phyloP scores from a whole-genome alignment of 2,113 vertebrate genomes.

The Ceratotherium simum region DNA sequence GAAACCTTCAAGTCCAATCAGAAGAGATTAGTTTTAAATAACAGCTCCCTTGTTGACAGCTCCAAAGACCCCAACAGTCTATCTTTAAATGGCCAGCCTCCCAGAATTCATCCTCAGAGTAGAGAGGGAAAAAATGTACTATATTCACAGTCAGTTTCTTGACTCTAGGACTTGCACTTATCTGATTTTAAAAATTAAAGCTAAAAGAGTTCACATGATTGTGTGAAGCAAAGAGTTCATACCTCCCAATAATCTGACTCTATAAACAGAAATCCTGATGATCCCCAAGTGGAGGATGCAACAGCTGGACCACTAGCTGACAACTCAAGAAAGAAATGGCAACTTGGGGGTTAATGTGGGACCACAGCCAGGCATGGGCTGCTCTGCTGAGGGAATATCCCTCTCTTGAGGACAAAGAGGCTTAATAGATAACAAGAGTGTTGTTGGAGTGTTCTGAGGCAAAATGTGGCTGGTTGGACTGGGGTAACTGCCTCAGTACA shows the following conservation, averaged over 20 bases:
- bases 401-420: neutral
- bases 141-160: neutral
- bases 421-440: neutral
- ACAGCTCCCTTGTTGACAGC: neutral
- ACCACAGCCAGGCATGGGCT: neutral
- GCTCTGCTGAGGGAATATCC: neutral
- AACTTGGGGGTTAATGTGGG: no score
- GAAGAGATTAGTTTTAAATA: slow-evolving; percentile 14
- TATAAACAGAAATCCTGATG: neutral
- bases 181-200: slow-evolving; percentile 37
- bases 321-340: neutral
- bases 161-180: neutral
- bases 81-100: neutral
- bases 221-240: neutral
- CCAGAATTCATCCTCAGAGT: neutral
- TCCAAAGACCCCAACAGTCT: neutral
- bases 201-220: neutral
- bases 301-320: neutral
- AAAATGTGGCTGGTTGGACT: neutral
- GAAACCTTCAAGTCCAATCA: neutral
- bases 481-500: neutral
- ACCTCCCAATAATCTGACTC: neutral
- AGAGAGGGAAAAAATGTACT: neutral
- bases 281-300: neutral
- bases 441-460: neutral